These are phyloP conservation scores for Ciona savignyi DNA, from an alignment of 23 tunicate species.

Conservation along the genomic window DNA sequence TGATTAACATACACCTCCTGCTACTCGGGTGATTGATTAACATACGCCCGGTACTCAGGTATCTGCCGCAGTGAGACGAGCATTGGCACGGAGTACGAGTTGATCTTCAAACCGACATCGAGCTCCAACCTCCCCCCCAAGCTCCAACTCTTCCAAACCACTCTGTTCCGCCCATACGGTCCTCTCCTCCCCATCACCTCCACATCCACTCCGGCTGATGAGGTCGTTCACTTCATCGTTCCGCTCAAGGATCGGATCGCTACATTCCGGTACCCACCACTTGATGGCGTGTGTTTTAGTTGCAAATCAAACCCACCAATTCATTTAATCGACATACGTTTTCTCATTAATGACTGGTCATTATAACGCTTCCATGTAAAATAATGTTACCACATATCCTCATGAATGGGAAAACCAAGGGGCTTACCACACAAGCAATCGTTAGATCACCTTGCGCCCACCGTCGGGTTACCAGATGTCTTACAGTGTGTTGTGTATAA, in stretches of 20 bases:
- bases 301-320: no score
- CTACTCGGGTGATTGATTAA: no score
- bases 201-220: not conserved
- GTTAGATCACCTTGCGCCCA: no score
- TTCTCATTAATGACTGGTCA: no score
- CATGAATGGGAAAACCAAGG: no score
- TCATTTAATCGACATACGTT: no score
- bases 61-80: conserved; percentile 41
- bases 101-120: conserved; percentile 37
- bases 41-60: conserved; percentile 21
- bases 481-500: no score
- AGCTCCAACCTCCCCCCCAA: conserved; percentile 17
- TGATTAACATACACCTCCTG: no score
- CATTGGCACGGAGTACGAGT: conserved; percentile 60
- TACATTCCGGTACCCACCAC: conserved; percentile 40
- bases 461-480: no score
- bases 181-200: conserved; percentile 14
- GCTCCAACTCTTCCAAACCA: conserved; percentile 19
- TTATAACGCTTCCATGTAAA: no score
- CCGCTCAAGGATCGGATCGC: conserved; percentile 55
- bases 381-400: no score
- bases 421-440: no score
- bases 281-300: not conserved
- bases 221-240: conserved; percentile 55
- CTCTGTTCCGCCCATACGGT: conserved; percentile 70